Base-by-base conservation (phyloP, 53 echinoderm and acorn worm species). In the Crossaster papposus region DNA sequence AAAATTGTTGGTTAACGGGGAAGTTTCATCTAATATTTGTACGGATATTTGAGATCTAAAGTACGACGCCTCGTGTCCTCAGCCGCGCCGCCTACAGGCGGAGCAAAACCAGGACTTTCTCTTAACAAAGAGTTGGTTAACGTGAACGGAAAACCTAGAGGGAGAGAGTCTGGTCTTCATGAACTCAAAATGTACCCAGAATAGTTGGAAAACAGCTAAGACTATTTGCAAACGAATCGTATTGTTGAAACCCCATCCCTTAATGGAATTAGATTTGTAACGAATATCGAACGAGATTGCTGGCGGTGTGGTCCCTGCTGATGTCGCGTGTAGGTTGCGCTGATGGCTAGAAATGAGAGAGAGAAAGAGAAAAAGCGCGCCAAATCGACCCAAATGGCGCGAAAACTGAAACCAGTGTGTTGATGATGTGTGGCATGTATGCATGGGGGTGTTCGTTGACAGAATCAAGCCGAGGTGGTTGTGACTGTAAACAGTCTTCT, bases 231-330 rank as follows among this genome's bases (percentile, higher is more conserved):
- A 65, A 12, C 55, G 72, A 63, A 28, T 87, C 53, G 36, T 62
- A 51, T 36, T 11, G 35, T 72, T 11, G 87, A 76, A 87, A 87
- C 77, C 30, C 77, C 14, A 87, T 58, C 18, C 87, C 76, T 87
- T 87, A 87, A 87, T 87, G 87, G 87, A 87, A 77, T 87, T 87
- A 87, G 58, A 76, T 87, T 77, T 87, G 87, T 87, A 77, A 85
- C 72, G 55, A 87, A 87, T 87, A 87, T 87, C 58, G 63, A 62
- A 23, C 62, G 36, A 37, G 36, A 33, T 63, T 36, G 36, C n/a
- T 37, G 24, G 64, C 54, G 3, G 12, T 24, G 14, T 54, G 33
- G 62, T 36, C 72, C 53, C 26, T 53, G 30, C 53, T 84, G 84
- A 84, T 71, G 84, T 84, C 84, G 72, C 54, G 73, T 36, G 58